These are phyloP conservation scores for Smittia aterrima DNA, from an alignment of 2,888 invertebrate genomes.

Conservation along the genomic window DNA sequence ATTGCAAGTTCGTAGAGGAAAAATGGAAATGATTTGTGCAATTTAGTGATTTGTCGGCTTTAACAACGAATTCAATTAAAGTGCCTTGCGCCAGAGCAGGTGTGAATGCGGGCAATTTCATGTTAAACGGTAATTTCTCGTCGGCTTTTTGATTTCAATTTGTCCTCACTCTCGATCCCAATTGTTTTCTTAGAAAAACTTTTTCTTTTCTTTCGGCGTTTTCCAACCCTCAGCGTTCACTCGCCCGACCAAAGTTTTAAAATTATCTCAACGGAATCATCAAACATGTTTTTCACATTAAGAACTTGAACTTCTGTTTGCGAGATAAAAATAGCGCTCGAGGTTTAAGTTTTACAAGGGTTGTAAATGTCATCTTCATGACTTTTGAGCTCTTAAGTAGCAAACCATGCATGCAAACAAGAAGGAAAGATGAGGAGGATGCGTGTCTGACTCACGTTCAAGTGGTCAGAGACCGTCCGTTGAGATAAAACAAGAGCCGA, in stretches of 20 bases:
- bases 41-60: neutral
- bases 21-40: neutral
- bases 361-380: slow-evolving; percentile 28
- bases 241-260: neutral
- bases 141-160: too few species aligned
- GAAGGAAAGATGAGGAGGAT: neutral
- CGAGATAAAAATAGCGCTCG: neutral
- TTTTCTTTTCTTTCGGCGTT: neutral
- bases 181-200: neutral
- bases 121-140: neutral
- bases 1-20: neutral
- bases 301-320: slow-evolving; percentile 11
- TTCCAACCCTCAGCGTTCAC: neutral
- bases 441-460: neutral
- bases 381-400: neutral
- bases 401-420: neutral
- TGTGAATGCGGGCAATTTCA: neutral
- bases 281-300: slow-evolving; percentile 4
- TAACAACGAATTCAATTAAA: neutral
- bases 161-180: neutral
- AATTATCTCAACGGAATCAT: neutral
- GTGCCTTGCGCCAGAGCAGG: neutral
- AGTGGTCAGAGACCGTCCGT: neutral
- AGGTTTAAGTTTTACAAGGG: neutral
- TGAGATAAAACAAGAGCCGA: neutral